Evolutionary conservation across 2,113 vertebrate species (phyloP).

Genomic region (Anoura caudifer): DNA sequence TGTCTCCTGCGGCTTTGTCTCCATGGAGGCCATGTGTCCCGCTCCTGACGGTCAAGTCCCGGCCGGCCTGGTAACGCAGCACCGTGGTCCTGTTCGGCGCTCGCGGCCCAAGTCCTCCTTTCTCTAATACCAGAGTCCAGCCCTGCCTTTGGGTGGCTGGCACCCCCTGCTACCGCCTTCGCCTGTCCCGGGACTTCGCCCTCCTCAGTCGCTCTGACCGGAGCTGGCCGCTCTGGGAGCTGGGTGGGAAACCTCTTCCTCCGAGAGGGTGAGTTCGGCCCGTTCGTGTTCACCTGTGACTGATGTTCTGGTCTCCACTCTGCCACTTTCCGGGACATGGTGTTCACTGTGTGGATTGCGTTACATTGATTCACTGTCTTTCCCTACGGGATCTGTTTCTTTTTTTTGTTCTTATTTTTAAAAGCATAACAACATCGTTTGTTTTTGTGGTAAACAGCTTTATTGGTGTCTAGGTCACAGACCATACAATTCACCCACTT

Average conservation of each 20-base stretch:
- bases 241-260: background rate
- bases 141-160: background rate
- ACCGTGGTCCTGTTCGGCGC: background rate
- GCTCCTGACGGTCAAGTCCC: background rate
- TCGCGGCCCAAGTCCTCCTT: background rate
- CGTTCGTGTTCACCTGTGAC: rapidly evolving
- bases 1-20: rapidly evolving
- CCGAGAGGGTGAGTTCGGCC: background rate
- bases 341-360: rapidly evolving
- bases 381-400: background rate
- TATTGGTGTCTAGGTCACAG: background rate
- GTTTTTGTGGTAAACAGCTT: background rate
- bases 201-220: background rate
- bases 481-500: background rate
- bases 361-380: background rate
- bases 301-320: rapidly evolving
- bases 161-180: background rate
- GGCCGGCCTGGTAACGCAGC: background rate
- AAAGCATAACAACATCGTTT: background rate
- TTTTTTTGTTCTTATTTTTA: background rate
- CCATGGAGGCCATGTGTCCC: rapidly evolving
- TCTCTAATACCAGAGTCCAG: background rate
- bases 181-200: background rate
- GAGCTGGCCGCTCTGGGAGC: background rate
- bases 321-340: rapidly evolving